Evolutionary conservation across 2,888 invertebrate genomes (phyloP).

Genomic region (Phalera bucephala): DNA sequence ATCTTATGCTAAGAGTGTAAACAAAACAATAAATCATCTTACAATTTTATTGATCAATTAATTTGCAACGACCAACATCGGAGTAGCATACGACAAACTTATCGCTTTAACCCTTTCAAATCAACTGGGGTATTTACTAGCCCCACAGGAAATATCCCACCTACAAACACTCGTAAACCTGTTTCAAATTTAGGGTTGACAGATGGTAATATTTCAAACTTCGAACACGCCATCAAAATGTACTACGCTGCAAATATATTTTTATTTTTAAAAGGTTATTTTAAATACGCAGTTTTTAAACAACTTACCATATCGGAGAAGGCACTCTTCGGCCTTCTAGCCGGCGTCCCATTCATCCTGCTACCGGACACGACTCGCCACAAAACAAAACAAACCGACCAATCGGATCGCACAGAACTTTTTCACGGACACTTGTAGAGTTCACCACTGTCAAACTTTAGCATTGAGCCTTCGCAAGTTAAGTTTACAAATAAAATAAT

Average conservation of each 20-base stretch:
- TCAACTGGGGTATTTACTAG: slow-evolving; percentile 4
- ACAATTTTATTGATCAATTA: slow-evolving; percentile 33
- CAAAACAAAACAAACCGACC: slow-evolving; percentile 60
- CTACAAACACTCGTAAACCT: slow-evolving; percentile 12
- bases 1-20: slow-evolving; percentile 24
- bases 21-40: slow-evolving; percentile 42
- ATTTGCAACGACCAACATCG: slow-evolving; percentile 16
- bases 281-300: slow-evolving; percentile 1
- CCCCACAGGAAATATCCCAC: slow-evolving; percentile 12
- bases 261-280: background rate
- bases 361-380: slow-evolving; percentile 43
- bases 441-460: slow-evolving; percentile 60
- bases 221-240: slow-evolving; percentile 1
- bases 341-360: slow-evolving; percentile 78
- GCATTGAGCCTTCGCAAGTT: slow-evolving; percentile 39
- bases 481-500: background rate
- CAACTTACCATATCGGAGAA: slow-evolving; percentile 74
- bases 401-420: slow-evolving; percentile 64
- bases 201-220: slow-evolving; percentile 3
- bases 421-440: slow-evolving; percentile 74
- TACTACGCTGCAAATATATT: background rate
- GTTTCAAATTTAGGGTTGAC: slow-evolving; percentile 11
- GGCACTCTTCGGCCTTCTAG: slow-evolving; percentile 74
- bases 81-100: slow-evolving; percentile 7
- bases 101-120: slow-evolving; percentile 25